A percentile compares a stretch with the other conserved stretches of the same genome.
phyloP scores from a whole-genome alignment of 2,888 invertebrate genomes.

The Sarcophaga carnaria region DNA sequence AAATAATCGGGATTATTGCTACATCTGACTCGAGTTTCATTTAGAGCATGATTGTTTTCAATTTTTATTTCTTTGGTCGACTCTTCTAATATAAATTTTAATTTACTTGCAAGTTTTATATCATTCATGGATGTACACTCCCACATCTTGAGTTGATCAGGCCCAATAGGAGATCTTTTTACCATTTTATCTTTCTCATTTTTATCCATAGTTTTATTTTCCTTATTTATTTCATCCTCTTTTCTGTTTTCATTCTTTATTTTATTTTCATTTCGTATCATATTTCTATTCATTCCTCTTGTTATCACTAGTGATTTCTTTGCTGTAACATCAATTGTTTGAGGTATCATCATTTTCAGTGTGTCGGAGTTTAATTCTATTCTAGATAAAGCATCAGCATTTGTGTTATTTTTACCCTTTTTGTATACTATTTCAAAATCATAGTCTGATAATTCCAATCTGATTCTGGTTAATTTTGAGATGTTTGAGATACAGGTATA shows the following conservation, averaged over 20 bases:
- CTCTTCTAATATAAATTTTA: constrained; percentile 5
- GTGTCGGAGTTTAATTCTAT: background rate
- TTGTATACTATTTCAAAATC: too few species aligned
- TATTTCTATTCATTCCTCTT: too few species aligned
- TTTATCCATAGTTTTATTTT: too few species aligned
- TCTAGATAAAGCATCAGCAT: too few species aligned
- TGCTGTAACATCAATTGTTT: constrained; percentile 23
- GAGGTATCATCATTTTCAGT: constrained; percentile 12
- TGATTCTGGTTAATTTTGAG: too few species aligned
- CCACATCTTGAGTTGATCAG: background rate
- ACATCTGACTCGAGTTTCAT: background rate
- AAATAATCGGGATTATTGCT: constrained; percentile 2
- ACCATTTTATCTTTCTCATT: too few species aligned
- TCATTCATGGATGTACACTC: constrained; percentile 39
- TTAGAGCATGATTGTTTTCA: constrained; percentile 21
- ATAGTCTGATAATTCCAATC: too few species aligned
- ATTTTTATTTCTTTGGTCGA: background rate
- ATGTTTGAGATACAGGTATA: too few species aligned
- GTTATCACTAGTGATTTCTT: background rate
- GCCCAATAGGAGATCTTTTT: too few species aligned
- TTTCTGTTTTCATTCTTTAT: background rate
- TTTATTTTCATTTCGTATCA: too few species aligned
- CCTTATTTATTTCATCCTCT: constrained; percentile 11
- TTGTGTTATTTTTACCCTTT: too few species aligned
- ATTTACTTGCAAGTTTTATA: constrained; percentile 12